Evolutionary conservation across 64 coral and sea anemone genomes (phyloP), one percentile per base, ranked within the genome.

Genomic region (Orbicella faveolata): DNA sequence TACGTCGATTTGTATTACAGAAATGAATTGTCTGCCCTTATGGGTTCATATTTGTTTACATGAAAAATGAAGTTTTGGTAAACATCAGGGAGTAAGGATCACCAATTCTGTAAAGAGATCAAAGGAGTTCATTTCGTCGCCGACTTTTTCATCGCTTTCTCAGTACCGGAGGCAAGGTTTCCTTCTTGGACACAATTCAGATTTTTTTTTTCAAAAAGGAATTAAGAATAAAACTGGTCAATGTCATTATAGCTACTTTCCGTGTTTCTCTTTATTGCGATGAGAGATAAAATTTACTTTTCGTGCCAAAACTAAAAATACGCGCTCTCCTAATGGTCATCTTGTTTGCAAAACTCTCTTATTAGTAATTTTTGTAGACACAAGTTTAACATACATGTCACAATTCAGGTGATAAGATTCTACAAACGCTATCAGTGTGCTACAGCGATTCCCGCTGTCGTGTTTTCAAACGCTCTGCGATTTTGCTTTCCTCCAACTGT

Each of bases 311-410:
- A 15, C 52, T 79, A 30, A 79, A 79, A 79, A 57, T 79, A 85
- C 34, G 53, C 64, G 20, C 6, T 72, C 26, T 72, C 48, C 17
- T 51, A 52, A 69, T 69, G 26, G 61, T 84, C 18, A 48, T 36
- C 36, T 9, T 0, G 30, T 44, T 10, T 26, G 66, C 23, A 52
- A 85, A 41, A 21, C 10, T 36, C 15, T 70, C n/a, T 84, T 16
- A 70, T 66, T 36, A 67, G 19, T 20, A 52, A 13, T 13, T 6
- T 23, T 10, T 26, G 82, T 52, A n/a, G 82, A 85, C 82, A 70
- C 34, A 72, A 72, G 63, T n/a, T 85, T 11, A 25, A 15, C 78
- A 18, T 74, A 70, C 67, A 78, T 41, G 81, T 36, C 81, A 83
- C 6, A 44, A 18, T 83, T 63, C 8, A 48, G 34, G 19, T 11